phyloP scores from a whole-genome alignment of 2,113 vertebrate species.

The Triplophysa rosa region DNA sequence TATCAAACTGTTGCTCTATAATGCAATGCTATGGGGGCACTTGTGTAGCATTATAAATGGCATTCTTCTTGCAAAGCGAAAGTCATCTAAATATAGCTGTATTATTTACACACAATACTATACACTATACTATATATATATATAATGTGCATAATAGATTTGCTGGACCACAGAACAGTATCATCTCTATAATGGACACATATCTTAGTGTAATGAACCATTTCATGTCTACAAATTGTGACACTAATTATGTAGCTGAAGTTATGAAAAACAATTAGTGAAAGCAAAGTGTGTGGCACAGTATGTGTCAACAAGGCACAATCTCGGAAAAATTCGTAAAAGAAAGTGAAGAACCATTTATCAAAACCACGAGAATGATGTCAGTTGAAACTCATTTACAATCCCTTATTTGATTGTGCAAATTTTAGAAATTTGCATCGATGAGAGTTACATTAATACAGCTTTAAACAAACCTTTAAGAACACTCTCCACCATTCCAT shows the following conservation, averaged over 20 bases:
- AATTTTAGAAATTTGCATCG: background rate
- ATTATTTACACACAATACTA: too few species aligned
- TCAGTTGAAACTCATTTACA: background rate
- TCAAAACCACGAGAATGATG: background rate
- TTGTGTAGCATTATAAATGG: too few species aligned
- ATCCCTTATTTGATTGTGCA: background rate
- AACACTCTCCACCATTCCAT: too few species aligned
- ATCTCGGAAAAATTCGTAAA: background rate
- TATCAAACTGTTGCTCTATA: too few species aligned
- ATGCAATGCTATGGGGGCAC: too few species aligned
- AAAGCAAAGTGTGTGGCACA: background rate
- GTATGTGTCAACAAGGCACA: background rate
- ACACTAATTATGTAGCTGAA: background rate
- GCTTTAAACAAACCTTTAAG: background rate
- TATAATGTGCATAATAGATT: too few species aligned
- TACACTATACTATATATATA: too few species aligned
- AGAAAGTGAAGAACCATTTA: background rate
- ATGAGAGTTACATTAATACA: background rate
- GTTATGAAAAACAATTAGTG: background rate
- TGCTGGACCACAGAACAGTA: too few species aligned
- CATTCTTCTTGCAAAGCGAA: too few species aligned
- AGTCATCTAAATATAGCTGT: too few species aligned
- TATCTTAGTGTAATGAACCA: background rate
- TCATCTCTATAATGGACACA: background rate
- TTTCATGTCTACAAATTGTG: background rate